phyloP scores from a whole-genome alignment of 2,113 vertebrate genomes.

The Morone saxatilis region DNA sequence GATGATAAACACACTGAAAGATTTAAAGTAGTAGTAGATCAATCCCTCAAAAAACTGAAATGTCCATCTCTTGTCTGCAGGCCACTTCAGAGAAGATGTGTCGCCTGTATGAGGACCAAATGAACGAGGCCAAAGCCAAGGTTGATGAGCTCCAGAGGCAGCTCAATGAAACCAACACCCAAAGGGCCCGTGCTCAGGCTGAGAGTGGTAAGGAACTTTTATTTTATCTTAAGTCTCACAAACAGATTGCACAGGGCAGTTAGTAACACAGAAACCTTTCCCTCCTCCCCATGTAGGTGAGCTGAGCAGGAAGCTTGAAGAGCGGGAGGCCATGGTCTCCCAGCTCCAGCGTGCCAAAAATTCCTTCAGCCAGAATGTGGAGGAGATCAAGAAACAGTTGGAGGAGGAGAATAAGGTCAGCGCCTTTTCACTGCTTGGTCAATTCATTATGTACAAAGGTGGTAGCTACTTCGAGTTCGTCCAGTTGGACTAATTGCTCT shows the following conservation, averaged over 20 bases:
- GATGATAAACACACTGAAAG: neutral
- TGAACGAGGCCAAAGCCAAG: slow-evolving; percentile 91
- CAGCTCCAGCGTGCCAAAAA: slow-evolving; percentile 92
- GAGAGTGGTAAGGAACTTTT: slow-evolving; percentile 85
- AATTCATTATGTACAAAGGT: neutral
- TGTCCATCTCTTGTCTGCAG: slow-evolving; percentile 69
- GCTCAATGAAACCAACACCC: slow-evolving; percentile 85
- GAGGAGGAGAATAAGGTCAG: slow-evolving; percentile 94
- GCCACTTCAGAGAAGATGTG: slow-evolving; percentile 91
- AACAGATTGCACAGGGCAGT: neutral
- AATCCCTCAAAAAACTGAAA: neutral
- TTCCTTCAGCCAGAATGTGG: slow-evolving; percentile 88
- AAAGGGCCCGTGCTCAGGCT: slow-evolving; percentile 88
- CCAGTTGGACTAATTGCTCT: neutral
- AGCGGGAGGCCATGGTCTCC: slow-evolving; percentile 90
- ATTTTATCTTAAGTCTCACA: neutral
- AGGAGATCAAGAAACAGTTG: slow-evolving; percentile 93
- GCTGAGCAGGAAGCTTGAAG: slow-evolving; percentile 90
- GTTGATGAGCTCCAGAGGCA: slow-evolving; percentile 93
- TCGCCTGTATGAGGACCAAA: slow-evolving; percentile 92
- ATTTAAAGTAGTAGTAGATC: neutral
- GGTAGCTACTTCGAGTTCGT: neutral
- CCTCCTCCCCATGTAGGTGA: slow-evolving; percentile 83
- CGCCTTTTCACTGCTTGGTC: neutral
- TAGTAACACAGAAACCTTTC: neutral